These are phyloP conservation scores for Oegoconia quadripuncta DNA, from an alignment of 2,888 invertebrate species.

Conservation along the genomic window DNA sequence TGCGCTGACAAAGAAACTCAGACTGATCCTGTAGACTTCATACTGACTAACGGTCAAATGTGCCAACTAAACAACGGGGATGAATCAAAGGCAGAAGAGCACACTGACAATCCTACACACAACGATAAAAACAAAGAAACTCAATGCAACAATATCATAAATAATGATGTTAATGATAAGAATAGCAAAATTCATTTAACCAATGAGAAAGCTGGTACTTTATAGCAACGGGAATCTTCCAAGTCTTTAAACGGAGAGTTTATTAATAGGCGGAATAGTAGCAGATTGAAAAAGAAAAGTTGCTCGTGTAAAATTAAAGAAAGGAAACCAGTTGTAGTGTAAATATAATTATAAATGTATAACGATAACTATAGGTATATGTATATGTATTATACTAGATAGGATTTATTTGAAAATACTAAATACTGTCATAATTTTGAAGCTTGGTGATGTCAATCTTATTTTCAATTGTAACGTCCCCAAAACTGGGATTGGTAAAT, in stretches of 20 bases:
- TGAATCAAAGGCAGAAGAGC: constrained; percentile 23
- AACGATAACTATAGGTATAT: background rate
- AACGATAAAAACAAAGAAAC: constrained; percentile 28
- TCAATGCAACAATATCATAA: constrained; percentile 34
- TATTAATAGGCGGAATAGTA: constrained; percentile 38
- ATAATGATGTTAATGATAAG: constrained; percentile 21
- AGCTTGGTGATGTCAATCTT: too few species aligned
- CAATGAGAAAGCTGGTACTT: constrained; percentile 49
- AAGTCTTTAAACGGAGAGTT: constrained; percentile 54
- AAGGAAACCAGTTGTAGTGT: constrained; percentile 63
- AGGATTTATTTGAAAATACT: background rate
- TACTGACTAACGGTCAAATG: constrained; percentile 54
- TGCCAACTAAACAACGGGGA: constrained; percentile 29
- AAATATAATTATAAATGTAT: constrained; percentile 16
- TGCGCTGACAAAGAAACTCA: constrained; percentile 61
- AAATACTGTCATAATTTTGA: too few species aligned
- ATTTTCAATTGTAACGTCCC: too few species aligned
- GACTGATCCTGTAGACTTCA: constrained; percentile 57
- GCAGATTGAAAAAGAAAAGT: constrained; percentile 54
- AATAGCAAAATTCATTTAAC: constrained; percentile 22
- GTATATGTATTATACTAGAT: background rate
- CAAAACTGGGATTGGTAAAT: too few species aligned
- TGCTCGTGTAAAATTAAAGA: constrained; percentile 66
- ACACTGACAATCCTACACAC: constrained; percentile 19
- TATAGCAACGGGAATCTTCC: constrained; percentile 68